Conservation (phyloP, 2,888 invertebrate genomes). For the Troides aeacus region DNA sequence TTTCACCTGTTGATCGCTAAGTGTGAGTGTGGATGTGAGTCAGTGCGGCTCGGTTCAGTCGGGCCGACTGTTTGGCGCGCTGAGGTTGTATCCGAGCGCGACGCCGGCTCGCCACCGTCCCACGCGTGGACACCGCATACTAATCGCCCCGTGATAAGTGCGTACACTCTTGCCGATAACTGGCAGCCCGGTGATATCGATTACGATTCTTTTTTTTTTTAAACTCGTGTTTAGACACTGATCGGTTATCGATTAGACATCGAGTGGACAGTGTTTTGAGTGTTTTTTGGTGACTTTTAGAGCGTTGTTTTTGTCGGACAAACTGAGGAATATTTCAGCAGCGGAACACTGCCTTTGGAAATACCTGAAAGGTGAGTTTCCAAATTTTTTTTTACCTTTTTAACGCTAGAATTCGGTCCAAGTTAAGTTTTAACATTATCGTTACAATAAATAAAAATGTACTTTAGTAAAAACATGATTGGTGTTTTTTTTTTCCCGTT, state of each 20-base stretch:
- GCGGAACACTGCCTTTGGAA: slow-evolving; percentile 70
- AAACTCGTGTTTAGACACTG: slow-evolving; percentile 38
- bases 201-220: slow-evolving; percentile 35
- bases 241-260: slow-evolving; percentile 39
- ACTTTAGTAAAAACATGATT: not conserved
- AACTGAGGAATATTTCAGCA: slow-evolving; percentile 72
- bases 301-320: slow-evolving; percentile 59
- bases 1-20: slow-evolving; percentile 71
- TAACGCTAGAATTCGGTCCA: slow-evolving; percentile 53
- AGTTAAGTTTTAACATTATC: slow-evolving; percentile 37
- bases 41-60: slow-evolving; percentile 64
- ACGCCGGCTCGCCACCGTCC: slow-evolving; percentile 42
- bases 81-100: slow-evolving; percentile 54
- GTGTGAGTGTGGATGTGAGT: slow-evolving; percentile 62
- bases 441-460: too few relatives aligned
- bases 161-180: slow-evolving; percentile 63
- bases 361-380: slow-evolving; percentile 70
- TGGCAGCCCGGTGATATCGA: slow-evolving; percentile 32
- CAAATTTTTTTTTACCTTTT: not conserved
- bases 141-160: slow-evolving; percentile 65
- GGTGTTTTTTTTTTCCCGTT: not conserved
- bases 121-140: slow-evolving; percentile 65
- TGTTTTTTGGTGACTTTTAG: slow-evolving; percentile 62
- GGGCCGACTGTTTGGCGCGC: slow-evolving; percentile 70
- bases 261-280: slow-evolving; percentile 59